A percentile compares a stretch with the other conserved stretches of the same genome.
Conservation (phyloP, 2,888 invertebrate species). For the Itoplectis maculator region DNA sequence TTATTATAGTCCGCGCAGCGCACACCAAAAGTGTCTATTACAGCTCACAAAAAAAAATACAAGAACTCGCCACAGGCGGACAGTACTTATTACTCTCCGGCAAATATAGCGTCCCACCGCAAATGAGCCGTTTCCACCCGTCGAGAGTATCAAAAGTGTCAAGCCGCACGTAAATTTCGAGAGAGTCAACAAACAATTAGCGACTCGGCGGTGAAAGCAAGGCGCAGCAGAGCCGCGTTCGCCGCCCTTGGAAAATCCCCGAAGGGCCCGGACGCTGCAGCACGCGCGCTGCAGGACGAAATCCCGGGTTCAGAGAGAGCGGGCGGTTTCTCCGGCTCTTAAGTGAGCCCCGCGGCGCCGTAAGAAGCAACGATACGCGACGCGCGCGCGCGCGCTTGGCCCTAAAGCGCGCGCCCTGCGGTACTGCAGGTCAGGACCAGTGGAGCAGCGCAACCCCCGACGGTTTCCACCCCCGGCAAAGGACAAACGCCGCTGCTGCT, state of each 20-base stretch:
- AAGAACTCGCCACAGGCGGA: too few species aligned
- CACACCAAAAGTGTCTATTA: too few species aligned
- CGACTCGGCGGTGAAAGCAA: too few species aligned
- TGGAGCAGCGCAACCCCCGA: conserved; percentile 2
- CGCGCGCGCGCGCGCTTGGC: conserved; percentile 21
- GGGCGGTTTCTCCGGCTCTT: conserved; percentile 46
- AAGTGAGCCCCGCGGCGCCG: conserved; percentile 58
- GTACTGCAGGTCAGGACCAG: too few species aligned
- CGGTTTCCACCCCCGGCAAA: too few species aligned
- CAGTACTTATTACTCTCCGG: too few species aligned
- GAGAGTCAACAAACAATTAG: conserved; percentile 1
- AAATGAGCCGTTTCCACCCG: too few species aligned
- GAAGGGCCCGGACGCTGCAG: background rate
- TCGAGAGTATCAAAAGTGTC: background rate
- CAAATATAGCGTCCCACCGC: too few species aligned
- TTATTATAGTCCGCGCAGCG: too few species aligned
- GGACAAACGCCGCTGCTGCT: too few species aligned
- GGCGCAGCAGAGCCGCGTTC: too few species aligned
- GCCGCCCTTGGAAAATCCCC: conserved; percentile 1
- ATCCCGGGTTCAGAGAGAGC: conserved; percentile 4
- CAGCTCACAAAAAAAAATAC: too few species aligned
- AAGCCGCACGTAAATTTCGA: background rate
- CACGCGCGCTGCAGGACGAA: background rate
- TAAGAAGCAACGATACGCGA: conserved; percentile 81
- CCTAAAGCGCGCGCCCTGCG: background rate